Percentiles rank a stretch among this genome's conserved stretches.
Evolutionary conservation across 2,113 vertebrate species (phyloP).

Genomic region (Phycodurus eques): DNA sequence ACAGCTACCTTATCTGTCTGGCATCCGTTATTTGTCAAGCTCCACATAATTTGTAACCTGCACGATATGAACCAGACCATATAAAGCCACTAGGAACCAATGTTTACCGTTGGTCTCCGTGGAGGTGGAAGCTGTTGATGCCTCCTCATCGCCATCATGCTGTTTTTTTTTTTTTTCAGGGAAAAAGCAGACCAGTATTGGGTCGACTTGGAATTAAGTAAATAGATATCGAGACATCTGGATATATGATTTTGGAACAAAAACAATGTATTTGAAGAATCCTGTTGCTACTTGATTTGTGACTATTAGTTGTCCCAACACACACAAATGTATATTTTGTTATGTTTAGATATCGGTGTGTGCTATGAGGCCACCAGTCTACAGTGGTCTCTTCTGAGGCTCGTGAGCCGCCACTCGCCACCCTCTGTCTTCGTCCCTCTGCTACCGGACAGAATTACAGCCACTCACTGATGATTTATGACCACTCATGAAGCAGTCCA

Average conservation of each 20-base stretch:
- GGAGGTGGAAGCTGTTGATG: constrained; percentile 13
- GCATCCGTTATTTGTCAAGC: constrained; percentile 26
- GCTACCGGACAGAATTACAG: constrained; percentile 6
- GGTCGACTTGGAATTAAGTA: not conserved
- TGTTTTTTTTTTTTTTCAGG: not conserved
- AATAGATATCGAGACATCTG: not conserved
- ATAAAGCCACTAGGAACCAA: constrained; percentile 22
- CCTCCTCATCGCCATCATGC: constrained; percentile 4
- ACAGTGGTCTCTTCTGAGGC: constrained; percentile 16
- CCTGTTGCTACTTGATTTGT: not conserved
- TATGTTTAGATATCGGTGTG: no score
- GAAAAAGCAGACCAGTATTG: not conserved
- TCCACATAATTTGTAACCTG: not conserved
- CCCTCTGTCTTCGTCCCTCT: not conserved
- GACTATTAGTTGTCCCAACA: no score
- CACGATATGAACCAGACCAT: constrained; percentile 22
- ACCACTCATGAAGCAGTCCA: constrained; percentile 46
- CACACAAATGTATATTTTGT: no score
- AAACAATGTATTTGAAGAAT: not conserved
- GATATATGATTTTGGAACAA: not conserved
- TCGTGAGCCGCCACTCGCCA: not conserved
- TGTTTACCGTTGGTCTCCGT: constrained; percentile 41
- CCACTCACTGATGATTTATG: constrained; percentile 71
- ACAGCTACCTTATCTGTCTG: constrained; percentile 28
- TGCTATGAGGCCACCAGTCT: constrained; percentile 21